These are phyloP conservation scores for Sarcophilus harrisii DNA, from an alignment of 2,797 vertebrate species.

Conservation along the genomic window DNA sequence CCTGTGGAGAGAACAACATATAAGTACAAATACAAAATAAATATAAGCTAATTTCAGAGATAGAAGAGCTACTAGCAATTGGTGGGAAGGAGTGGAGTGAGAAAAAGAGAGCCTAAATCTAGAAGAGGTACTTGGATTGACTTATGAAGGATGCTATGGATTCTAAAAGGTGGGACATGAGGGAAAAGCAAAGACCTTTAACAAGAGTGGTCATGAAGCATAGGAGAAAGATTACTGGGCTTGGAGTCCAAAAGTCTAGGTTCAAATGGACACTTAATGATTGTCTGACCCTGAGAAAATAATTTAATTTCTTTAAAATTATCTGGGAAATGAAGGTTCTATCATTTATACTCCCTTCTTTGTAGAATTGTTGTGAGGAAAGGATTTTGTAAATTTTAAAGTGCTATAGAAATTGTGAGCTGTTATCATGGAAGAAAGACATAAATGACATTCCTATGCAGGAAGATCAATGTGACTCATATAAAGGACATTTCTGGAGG, in stretches of 20 bases:
- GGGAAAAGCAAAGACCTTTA: background rate
- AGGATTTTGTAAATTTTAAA: background rate
- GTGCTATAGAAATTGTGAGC: background rate
- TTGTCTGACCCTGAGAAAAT: background rate
- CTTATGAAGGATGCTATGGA: background rate
- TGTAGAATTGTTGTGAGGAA: background rate
- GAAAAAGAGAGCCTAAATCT: background rate
- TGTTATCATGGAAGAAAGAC: background rate
- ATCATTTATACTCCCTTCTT: background rate
- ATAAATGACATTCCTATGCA: background rate
- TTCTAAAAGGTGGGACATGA: background rate
- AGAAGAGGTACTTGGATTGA: background rate
- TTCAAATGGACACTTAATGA: background rate
- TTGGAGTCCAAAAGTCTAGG: background rate
- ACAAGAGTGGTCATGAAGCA: background rate
- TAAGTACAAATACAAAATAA: background rate
- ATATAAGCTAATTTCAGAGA: background rate
- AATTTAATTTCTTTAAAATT: background rate
- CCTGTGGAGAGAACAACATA: background rate
- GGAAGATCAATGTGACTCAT: background rate
- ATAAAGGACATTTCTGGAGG: background rate
- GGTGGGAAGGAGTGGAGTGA: background rate
- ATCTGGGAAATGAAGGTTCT: background rate
- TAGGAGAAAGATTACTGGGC: background rate
- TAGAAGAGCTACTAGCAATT: background rate